Evolutionary conservation across 2,797 vertebrate species (phyloP).

Genomic region (Parambassis ranga): DNA sequence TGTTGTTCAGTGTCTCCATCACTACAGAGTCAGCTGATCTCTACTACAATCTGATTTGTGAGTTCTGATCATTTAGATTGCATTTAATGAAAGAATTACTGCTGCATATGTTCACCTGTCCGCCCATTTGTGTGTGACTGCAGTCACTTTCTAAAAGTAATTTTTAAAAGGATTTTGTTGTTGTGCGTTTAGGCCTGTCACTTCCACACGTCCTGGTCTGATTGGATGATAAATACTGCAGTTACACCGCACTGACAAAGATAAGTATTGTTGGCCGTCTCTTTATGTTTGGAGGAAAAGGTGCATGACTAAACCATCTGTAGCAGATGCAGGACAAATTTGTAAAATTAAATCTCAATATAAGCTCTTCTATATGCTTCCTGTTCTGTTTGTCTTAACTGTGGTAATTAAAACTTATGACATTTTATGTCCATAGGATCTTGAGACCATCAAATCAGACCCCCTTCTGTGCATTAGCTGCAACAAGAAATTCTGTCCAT

Average conservation of each 20-base stretch:
- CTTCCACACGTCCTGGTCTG: constrained; percentile 31
- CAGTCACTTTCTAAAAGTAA: background rate
- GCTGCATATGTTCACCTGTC: background rate
- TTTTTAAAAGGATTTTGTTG: constrained; percentile 26
- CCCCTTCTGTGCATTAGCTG: too few species aligned
- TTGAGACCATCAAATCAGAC: too few species aligned
- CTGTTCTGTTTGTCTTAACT: background rate
- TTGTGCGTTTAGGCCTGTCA: constrained; percentile 29
- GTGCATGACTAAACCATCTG: constrained; percentile 52
- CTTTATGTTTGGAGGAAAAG: constrained; percentile 15
- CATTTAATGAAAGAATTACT: constrained; percentile 8
- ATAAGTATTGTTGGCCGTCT: constrained; percentile 28
- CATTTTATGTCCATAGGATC: too few species aligned
- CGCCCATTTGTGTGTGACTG: background rate
- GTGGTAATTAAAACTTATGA: too few species aligned
- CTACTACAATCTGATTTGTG: constrained; percentile 3
- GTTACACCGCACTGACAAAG: constrained; percentile 40
- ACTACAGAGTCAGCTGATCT: constrained; percentile 4
- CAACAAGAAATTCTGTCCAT: too few species aligned
- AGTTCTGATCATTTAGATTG: background rate
- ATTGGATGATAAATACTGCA: constrained; percentile 57
- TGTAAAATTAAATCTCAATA: background rate
- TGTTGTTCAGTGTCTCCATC: constrained; percentile 11
- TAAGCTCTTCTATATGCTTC: background rate
- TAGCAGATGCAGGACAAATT: constrained; percentile 8